Conservation (phyloP, 2,797 vertebrate species). For the Percopsis omiscomaycus region DNA sequence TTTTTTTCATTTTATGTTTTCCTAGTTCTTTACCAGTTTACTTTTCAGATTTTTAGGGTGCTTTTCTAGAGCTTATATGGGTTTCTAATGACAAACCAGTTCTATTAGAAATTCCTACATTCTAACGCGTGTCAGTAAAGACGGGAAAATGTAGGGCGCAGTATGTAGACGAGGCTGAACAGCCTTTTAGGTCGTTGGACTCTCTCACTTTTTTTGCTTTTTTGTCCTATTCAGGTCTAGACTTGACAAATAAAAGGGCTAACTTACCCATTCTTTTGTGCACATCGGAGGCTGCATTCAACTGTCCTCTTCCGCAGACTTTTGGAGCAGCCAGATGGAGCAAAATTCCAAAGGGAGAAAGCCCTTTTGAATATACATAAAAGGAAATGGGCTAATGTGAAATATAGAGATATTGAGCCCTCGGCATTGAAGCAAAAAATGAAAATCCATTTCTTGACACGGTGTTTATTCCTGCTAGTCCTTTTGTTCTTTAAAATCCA, state of each 20-base stretch:
- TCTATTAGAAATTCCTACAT: conserved; percentile 22
- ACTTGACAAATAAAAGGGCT: conserved; percentile 79
- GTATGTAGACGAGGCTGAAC: conserved; percentile 59
- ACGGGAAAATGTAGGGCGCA: conserved; percentile 54
- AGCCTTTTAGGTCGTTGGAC: conserved; percentile 55
- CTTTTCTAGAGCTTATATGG: neutral
- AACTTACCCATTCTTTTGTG: conserved; percentile 99
- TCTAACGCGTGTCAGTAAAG: conserved; percentile 14
- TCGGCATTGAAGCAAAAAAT: conserved; percentile 77
- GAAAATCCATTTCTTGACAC: conserved; percentile 81
- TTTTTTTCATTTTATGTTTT: conserved; percentile 1
- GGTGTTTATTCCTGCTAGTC: conserved; percentile 57
- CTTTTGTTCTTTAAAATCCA: conserved; percentile 64
- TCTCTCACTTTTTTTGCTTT: conserved; percentile 61
- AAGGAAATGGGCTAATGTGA: conserved; percentile 79
- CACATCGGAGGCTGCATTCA: conserved; percentile 99
- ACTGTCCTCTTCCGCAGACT: conserved; percentile 91
- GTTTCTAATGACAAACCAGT: conserved; percentile 7
- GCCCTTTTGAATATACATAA: conserved; percentile 84
- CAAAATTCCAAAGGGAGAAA: conserved; percentile 88
- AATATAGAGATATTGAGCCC: conserved; percentile 77
- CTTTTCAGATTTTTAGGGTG: neutral
- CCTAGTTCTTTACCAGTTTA: neutral
- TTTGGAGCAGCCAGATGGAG: conserved; percentile 90
- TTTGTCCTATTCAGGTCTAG: conserved; percentile 77